Evolutionary conservation across 1,140 invertebrate species (phyloP).

Genomic region (Eurytemora carolleeae): DNA sequence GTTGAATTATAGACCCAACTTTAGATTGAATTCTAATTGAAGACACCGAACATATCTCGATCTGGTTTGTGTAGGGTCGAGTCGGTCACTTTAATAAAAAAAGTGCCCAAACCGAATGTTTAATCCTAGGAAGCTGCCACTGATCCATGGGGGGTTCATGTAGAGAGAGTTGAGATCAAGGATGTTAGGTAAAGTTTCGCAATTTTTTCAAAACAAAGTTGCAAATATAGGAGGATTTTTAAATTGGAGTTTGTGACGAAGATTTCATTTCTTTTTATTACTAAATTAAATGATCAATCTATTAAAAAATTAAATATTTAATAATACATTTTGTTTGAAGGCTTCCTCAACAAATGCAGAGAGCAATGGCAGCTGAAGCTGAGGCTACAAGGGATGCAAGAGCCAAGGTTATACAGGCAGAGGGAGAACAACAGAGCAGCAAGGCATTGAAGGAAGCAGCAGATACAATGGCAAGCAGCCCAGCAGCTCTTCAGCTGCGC

Average conservation of each 20-base stretch:
- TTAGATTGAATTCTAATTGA: no score
- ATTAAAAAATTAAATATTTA: no score
- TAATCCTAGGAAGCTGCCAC: slow-evolving; percentile 57
- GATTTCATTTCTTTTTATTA: no score
- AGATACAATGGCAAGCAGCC: slow-evolving; percentile 62
- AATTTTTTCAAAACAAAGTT: background rate
- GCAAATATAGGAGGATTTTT: background rate
- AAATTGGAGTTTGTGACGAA: no score
- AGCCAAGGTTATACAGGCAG: slow-evolving; percentile 30
- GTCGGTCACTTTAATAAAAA: no score
- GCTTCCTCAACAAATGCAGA: background rate
- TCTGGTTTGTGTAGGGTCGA: no score
- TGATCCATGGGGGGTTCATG: slow-evolving; percentile 84
- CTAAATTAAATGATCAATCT: no score
- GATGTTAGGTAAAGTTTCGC: slow-evolving; percentile 22
- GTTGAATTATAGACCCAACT: no score
- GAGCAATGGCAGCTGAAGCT: background rate
- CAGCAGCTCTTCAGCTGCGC: slow-evolving; percentile 56
- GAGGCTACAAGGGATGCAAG: slow-evolving; percentile 1
- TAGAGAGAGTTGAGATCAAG: slow-evolving; percentile 83
- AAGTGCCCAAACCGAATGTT: no score
- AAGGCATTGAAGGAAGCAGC: slow-evolving; percentile 65
- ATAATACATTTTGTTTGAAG: background rate
- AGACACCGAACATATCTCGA: no score
- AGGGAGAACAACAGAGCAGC: slow-evolving; percentile 61